A percentile compares a stretch with the other conserved stretches of the same genome.
Conservation (phyloP, 2,797 vertebrate species). For the Poecile montanus region DNA sequence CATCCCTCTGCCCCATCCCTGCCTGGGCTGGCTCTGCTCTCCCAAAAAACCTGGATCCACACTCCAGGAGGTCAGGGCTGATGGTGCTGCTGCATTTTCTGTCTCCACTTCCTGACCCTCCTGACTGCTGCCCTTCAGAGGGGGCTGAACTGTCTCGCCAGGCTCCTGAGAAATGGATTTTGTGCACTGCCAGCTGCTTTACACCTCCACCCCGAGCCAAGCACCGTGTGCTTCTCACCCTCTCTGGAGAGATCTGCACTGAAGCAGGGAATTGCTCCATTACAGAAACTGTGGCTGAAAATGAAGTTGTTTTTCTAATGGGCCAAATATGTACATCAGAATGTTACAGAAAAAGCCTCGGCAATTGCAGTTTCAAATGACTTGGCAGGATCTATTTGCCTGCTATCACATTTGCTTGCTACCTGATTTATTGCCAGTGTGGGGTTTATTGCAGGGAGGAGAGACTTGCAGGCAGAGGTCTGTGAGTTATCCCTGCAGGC, state of each 20-base stretch:
- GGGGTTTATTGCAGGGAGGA: background rate
- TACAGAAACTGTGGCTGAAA: constrained; percentile 16
- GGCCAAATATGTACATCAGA: constrained; percentile 16
- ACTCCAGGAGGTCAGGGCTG: background rate
- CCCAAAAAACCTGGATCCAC: background rate
- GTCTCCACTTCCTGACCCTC: background rate
- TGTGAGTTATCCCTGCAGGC: background rate
- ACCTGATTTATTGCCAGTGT: background rate
- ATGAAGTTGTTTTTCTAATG: constrained; percentile 35
- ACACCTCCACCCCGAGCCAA: background rate
- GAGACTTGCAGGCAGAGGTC: background rate
- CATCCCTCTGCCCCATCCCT: background rate
- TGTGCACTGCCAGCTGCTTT: background rate
- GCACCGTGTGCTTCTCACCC: background rate
- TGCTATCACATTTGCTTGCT: background rate
- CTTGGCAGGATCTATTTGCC: constrained; percentile 7
- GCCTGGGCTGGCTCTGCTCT: background rate
- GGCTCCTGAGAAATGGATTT: background rate
- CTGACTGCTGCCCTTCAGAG: background rate
- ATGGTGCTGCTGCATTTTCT: background rate
- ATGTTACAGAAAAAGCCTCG: background rate
- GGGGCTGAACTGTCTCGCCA: background rate
- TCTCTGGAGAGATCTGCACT: background rate
- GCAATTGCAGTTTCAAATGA: background rate
- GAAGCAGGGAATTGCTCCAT: background rate